Evolutionary conservation across 2,888 invertebrate species (phyloP), one percentile per base, ranked within the genome.

Genomic region (Melinopterus prodromus): DNA sequence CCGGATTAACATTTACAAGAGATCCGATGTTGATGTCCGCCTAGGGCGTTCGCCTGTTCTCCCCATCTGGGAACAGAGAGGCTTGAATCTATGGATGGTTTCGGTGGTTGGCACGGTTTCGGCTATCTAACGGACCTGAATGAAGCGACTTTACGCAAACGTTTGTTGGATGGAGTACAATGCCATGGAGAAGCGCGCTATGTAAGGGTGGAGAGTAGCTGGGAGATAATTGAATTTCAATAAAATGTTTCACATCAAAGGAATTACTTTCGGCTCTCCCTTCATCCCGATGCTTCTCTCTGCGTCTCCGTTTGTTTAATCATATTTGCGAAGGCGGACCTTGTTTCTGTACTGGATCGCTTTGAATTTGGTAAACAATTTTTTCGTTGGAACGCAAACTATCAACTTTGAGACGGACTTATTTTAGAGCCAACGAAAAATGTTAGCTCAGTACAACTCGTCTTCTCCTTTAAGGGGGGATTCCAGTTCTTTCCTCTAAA

Each of bases 21-120:
- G 87, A 86, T 86, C 84, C 85, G 84, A 85, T 86, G 85, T 87
- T 87, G 87, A 86, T 85, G 83, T 83, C 80, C 85, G 84, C 85
- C 74, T 82, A 83, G 86, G 86, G 81, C 78, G 79, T 83, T 83
- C 83, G 85, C 85, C 86, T 86, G 86, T 86, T 86, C 83, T 82
- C 53, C 53, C 53, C 53, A 53, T 53, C 53, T 53, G 9, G 53
- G 1, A 53, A 53, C 53, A 53, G 53, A 53, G 53, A 53, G 53
- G 53, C 53, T 53, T 12, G 53, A 53, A 53, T 53, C 53, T 53
- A 53, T 53, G 53, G 53, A 7, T 12, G 53, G 9, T 53, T 53
- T 12, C 53, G 12, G 53, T 26, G 26, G 26, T 26, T 26, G 26
- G 26, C 5, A 53, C 53, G 12, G 7, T 53, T 53, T 53, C n/a